Evolutionary conservation across 92 coral and sea anemone species (phyloP).

Genomic region (Meandrina meandrites): DNA sequence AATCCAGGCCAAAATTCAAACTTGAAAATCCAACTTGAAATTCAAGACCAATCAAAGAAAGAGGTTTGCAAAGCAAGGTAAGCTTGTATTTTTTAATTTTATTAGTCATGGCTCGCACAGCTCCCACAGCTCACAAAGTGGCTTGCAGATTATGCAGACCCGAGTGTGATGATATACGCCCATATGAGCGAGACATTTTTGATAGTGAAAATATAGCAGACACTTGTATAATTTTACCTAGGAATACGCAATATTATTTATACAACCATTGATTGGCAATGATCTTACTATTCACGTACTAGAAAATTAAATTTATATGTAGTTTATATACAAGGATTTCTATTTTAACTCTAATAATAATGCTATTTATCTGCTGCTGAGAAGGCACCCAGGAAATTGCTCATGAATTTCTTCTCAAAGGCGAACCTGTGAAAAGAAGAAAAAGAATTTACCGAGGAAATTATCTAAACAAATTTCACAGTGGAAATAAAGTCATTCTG

Average conservation of each 20-base stretch:
- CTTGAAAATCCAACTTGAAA: no score
- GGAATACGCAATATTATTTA: constrained; percentile 9
- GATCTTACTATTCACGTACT: constrained; percentile 19
- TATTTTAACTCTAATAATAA: constrained; percentile 8
- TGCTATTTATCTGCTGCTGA: constrained; percentile 4
- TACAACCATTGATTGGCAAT: constrained; percentile 18
- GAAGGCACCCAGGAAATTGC: constrained; percentile 7
- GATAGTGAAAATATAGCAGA: constrained; percentile 12
- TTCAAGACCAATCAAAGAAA: no score
- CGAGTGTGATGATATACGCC: background rate
- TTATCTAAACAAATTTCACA: background rate
- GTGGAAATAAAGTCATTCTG: background rate
- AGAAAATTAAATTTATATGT: constrained; percentile 36
- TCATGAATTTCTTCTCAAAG: background rate
- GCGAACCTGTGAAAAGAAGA: background rate
- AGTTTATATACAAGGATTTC: constrained; percentile 38
- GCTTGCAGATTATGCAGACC: no score
- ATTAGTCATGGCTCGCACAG: no score
- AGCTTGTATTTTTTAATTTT: no score
- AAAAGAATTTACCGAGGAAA: background rate
- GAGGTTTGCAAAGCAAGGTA: no score
- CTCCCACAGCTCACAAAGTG: no score
- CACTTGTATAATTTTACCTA: constrained; percentile 13
- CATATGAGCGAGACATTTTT: background rate
- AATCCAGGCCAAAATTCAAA: no score